Evolutionary conservation across 2,797 vertebrate species (phyloP).

Genomic region (Rhadinocentrus ornatus): DNA sequence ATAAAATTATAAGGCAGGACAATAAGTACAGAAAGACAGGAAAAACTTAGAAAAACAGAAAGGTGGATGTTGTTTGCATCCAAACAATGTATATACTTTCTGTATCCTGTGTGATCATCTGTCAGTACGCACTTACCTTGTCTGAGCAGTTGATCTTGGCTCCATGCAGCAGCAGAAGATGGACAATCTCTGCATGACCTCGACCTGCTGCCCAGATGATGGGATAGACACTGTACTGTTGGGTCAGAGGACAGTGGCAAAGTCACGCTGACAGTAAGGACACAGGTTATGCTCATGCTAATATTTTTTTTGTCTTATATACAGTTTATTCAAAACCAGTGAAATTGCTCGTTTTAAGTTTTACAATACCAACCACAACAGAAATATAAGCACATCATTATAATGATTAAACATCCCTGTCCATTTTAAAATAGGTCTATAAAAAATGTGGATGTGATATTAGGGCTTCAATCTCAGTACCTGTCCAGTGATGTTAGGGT

Average conservation of each 20-base stretch:
- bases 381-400: not conserved
- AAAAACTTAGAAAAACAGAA: not conserved
- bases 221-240: slow-evolving; percentile 97
- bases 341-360: not conserved
- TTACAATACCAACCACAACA: slow-evolving; percentile 2
- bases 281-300: not conserved
- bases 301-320: slow-evolving; percentile 1
- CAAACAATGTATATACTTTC: not conserved
- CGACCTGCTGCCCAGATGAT: slow-evolving; percentile 98
- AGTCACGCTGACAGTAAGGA: slow-evolving; percentile 54
- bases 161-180: slow-evolving; percentile 90
- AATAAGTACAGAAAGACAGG: not conserved
- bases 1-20: not conserved
- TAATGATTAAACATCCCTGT: not conserved
- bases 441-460: not conserved
- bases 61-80: not conserved
- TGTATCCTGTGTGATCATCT: slow-evolving; percentile 31
- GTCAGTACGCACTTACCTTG: slow-evolving; percentile 86
- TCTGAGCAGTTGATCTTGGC: slow-evolving; percentile 99
- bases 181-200: slow-evolving; percentile 93
- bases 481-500: slow-evolving; percentile 96
- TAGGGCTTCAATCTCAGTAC: slow-evolving; percentile 70
- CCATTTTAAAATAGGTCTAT: not conserved
- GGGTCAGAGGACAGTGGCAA: slow-evolving; percentile 56
- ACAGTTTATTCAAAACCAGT: not conserved